Evolutionary conservation across 2,797 vertebrate genomes (phyloP).

Genomic region (Crenuchus spilurus): DNA sequence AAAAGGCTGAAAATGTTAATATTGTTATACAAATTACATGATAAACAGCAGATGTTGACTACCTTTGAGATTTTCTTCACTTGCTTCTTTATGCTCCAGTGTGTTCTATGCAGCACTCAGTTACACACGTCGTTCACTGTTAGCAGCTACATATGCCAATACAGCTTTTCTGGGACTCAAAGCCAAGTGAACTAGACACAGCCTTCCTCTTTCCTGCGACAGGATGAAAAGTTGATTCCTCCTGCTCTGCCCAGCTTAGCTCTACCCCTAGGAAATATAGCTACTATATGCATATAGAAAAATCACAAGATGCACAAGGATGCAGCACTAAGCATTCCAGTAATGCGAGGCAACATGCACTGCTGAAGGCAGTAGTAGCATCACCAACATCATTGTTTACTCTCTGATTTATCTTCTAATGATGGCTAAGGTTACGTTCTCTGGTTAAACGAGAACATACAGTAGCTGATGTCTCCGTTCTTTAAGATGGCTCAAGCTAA

Average conservation of each 20-base stretch:
- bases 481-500: neutral
- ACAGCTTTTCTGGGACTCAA: neutral
- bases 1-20: too few relatives aligned
- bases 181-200: slow-evolving; percentile 1
- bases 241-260: slow-evolving; percentile 11
- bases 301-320: slow-evolving; percentile 53
- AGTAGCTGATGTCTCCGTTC: neutral
- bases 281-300: slow-evolving; percentile 38
- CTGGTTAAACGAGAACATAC: neutral
- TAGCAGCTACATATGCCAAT: neutral
- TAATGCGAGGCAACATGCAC: slow-evolving; percentile 54
- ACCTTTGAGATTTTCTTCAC: too few relatives aligned
- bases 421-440: neutral
- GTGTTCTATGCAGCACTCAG: neutral
- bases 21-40: too few relatives aligned
- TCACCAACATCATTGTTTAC: slow-evolving; percentile 10
- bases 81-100: too few relatives aligned
- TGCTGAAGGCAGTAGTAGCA: slow-evolving; percentile 34
- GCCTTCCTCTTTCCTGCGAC: slow-evolving; percentile 15
- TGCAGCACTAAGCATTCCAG: slow-evolving; percentile 54
- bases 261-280: slow-evolving; percentile 26
- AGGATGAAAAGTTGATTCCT: slow-evolving; percentile 15
- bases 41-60: too few relatives aligned
- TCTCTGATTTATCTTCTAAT: neutral
- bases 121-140: neutral